phyloP scores from a whole-genome alignment of 2,797 vertebrate genomes.

The Sebastes glaucus region DNA sequence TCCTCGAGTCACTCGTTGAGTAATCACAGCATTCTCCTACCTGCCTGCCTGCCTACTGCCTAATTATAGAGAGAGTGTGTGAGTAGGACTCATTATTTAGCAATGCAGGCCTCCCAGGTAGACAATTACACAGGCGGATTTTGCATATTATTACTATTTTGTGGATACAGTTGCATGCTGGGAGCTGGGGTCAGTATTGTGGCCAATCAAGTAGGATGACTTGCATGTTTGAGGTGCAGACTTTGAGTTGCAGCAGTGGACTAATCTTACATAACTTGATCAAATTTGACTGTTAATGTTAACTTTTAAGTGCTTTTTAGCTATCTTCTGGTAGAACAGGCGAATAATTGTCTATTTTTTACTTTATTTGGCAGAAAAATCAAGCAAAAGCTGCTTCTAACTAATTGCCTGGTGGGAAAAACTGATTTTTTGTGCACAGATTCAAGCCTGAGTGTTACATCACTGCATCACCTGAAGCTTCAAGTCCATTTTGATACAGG shows the following conservation, averaged over 20 bases:
- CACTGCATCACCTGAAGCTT: not conserved
- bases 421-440: not conserved
- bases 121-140: conserved; percentile 54
- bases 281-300: not conserved
- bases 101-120: conserved; percentile 72
- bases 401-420: not conserved
- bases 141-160: conserved; percentile 41
- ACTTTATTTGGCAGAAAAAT: not conserved
- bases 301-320: not conserved
- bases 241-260: not conserved
- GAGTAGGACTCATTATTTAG: conserved; percentile 66
- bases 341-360: not conserved
- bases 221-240: not conserved
- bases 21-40: conserved; percentile 80
- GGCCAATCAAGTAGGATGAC: not conserved
- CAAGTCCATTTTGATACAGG: conserved; percentile 2
- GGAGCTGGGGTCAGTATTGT: conserved; percentile 26
- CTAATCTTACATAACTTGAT: not conserved
- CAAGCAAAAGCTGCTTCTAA: not conserved
- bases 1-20: conserved; percentile 75
- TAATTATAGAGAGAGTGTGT: conserved; percentile 69
- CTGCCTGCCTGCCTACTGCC: conserved; percentile 65
- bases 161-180: conserved; percentile 44
- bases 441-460: not conserved
- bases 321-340: not conserved